Conservation (phyloP, 2,888 invertebrate species). For the Hirudinaria manillensis region DNA sequence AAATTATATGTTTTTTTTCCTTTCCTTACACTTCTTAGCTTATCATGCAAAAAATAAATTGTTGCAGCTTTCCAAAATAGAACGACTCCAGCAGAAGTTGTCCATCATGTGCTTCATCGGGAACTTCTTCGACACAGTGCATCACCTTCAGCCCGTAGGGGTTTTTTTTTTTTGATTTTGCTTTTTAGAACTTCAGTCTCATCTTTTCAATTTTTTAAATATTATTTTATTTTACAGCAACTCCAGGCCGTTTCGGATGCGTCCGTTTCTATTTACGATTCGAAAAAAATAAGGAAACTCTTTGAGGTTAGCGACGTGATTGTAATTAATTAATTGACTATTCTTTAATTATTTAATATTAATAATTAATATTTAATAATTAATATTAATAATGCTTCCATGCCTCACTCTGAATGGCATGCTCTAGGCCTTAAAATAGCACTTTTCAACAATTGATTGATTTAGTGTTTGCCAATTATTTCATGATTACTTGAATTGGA, state of each 20-base stretch:
- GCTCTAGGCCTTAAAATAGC: too few relatives aligned
- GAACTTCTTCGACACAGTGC: conserved; percentile 88
- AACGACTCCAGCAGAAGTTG: conserved; percentile 84
- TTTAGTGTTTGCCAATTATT: background rate
- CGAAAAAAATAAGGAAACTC: conserved; percentile 76
- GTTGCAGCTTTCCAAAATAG: conserved; percentile 63
- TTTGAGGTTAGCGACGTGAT: conserved; percentile 64
- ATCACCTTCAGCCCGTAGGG: conserved; percentile 78
- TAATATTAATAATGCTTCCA: background rate
- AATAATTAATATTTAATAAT: conserved; percentile 4
- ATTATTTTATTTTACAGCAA: conserved; percentile 62
- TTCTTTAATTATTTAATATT: background rate
- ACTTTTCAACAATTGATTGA: background rate
- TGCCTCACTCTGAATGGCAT: background rate
- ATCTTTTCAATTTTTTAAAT: background rate
- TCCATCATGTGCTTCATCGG: conserved; percentile 95
- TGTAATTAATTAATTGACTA: background rate
- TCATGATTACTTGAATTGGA: background rate
- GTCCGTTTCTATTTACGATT: conserved; percentile 83
- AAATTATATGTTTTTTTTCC: too few relatives aligned
- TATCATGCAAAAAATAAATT: too few relatives aligned
- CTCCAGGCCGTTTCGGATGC: conserved; percentile 90
- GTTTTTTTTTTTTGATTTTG: conserved; percentile 3
- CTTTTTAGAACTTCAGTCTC: background rate
- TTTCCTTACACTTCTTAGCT: too few relatives aligned